A percentile compares a stretch with the other conserved stretches of the same genome.
These are phyloP conservation scores for Tipula lateralis DNA, from an alignment of 2,888 invertebrate genomes.

Conservation along the genomic window DNA sequence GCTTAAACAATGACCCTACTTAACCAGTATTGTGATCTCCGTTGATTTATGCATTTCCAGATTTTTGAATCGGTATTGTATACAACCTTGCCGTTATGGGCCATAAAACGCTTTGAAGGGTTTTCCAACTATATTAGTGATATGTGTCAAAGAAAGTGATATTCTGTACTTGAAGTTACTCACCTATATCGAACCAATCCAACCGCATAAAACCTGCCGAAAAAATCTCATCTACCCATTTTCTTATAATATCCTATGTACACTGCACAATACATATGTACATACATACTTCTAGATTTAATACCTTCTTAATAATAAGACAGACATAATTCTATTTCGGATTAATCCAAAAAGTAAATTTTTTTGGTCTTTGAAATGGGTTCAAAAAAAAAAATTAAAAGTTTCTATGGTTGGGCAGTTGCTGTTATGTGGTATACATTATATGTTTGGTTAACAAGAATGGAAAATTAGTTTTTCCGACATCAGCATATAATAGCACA, in stretches of 20 bases:
- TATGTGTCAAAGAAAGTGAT: background rate
- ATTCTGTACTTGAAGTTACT: background rate
- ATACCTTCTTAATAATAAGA: background rate
- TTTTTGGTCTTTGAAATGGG: conserved; percentile 4
- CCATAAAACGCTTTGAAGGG: background rate
- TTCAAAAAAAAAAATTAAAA: background rate
- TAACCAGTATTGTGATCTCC: no score
- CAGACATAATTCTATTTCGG: background rate
- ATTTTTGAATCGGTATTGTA: no score
- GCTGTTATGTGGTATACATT: background rate
- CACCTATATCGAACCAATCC: background rate
- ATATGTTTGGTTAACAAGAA: background rate
- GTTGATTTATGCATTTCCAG: no score
- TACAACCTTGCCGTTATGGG: no score
- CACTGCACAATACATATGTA: background rate
- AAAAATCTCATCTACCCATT: background rate
- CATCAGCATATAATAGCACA: conserved; percentile 3
- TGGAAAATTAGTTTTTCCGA: conserved; percentile 1
- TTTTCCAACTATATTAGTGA: no score
- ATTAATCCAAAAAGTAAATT: background rate
- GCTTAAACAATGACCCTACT: no score
- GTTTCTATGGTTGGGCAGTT: background rate
- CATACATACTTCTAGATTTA: background rate
- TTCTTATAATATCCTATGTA: background rate
- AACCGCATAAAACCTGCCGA: background rate